These are phyloP conservation scores for Bovichtus diacanthus DNA, from an alignment of 2,797 vertebrate genomes.

Conservation along the genomic window DNA sequence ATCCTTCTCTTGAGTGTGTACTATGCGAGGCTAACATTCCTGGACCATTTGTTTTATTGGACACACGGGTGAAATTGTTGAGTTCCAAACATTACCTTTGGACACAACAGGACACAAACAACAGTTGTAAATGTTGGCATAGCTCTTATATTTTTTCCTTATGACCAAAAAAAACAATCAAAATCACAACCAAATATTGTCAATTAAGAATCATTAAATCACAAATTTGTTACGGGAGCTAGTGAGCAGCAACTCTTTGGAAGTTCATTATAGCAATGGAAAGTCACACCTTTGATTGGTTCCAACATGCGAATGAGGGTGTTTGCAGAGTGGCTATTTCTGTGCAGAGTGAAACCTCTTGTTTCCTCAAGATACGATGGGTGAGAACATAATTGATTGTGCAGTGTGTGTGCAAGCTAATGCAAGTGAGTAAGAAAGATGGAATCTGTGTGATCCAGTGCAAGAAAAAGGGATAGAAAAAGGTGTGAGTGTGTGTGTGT, in stretches of 20 bases:
- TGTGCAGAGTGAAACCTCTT: constrained; percentile 46
- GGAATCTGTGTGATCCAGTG: constrained; percentile 15
- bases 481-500: constrained; percentile 5
- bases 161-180: fast-evolving
- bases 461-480: neutral
- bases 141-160: neutral
- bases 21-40: neutral
- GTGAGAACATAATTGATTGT: constrained; percentile 51
- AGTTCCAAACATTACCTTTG: neutral
- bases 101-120: neutral
- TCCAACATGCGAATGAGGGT: constrained; percentile 64
- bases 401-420: neutral
- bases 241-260: constrained; percentile 13
- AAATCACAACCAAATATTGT: neutral
- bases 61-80: neutral
- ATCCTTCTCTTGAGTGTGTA: neutral
- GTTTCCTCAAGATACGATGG: constrained; percentile 33
- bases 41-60: neutral
- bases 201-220: neutral
- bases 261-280: constrained; percentile 55
- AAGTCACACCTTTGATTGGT: constrained; percentile 79
- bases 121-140: neutral
- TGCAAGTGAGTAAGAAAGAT: constrained; percentile 25
- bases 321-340: constrained; percentile 63
- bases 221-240: neutral